Conservation (phyloP, 2,888 invertebrate species). For the Leptinotarsa tumamoca region DNA sequence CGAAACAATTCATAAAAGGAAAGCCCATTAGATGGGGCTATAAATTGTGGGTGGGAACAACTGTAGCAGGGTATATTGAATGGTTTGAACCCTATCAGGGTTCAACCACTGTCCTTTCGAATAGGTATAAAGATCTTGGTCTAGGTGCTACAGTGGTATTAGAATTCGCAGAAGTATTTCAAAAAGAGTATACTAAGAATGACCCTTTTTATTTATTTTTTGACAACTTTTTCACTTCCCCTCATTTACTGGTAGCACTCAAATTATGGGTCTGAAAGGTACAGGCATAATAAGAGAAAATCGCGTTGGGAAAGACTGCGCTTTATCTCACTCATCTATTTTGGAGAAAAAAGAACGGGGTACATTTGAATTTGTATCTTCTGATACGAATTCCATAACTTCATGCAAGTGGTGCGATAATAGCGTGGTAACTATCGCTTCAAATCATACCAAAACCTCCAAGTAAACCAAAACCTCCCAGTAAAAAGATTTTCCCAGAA, state of each 20-base stretch:
- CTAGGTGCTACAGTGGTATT: slow-evolving; percentile 23
- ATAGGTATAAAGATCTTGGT: not conserved
- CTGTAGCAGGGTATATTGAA: too few species aligned
- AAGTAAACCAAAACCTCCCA: too few species aligned
- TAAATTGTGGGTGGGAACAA: too few species aligned
- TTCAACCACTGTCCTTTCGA: too few species aligned
- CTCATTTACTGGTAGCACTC: slow-evolving; percentile 13
- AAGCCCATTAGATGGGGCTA: too few species aligned
- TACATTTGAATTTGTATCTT: slow-evolving; percentile 20
- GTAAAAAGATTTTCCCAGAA: too few species aligned
- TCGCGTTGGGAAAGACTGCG: slow-evolving; percentile 13
- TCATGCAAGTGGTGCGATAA: not conserved
- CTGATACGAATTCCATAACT: slow-evolving; percentile 11
- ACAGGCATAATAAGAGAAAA: slow-evolving; percentile 31
- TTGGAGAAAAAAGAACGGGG: slow-evolving; percentile 18
- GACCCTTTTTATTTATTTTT: slow-evolving; percentile 15
- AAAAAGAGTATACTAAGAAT: slow-evolving; percentile 2
- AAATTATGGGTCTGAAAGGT: slow-evolving; percentile 22
- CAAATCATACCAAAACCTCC: too few species aligned
- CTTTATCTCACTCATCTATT: slow-evolving; percentile 2
- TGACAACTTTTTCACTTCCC: slow-evolving; percentile 30
- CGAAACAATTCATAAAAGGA: too few species aligned
- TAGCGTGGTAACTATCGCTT: too few species aligned
- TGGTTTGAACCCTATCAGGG: too few species aligned
- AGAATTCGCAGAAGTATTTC: slow-evolving; percentile 20